Conservation (phyloP, 2,113 vertebrate genomes). For the Fregata magnificens region DNA sequence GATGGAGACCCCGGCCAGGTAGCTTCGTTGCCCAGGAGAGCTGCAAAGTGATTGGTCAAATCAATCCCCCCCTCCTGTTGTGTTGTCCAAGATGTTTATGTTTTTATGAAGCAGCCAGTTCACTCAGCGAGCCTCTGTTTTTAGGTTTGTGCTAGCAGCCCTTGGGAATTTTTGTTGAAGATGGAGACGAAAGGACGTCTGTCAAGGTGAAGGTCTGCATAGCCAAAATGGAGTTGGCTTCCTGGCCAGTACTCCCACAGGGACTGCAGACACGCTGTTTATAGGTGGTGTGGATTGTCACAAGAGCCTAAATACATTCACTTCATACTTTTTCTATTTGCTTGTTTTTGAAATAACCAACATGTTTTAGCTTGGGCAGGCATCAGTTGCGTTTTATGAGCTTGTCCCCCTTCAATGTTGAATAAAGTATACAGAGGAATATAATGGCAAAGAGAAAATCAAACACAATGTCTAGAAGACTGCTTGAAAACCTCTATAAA, state of each 20-base stretch:
- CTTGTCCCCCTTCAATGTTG: background rate
- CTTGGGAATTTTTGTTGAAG: background rate
- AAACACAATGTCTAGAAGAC: background rate
- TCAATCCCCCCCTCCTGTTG: background rate
- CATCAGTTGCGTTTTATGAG: background rate
- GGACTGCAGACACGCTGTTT: background rate
- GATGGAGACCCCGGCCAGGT: background rate
- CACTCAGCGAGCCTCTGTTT: background rate
- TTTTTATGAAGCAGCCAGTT: background rate
- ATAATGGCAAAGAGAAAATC: background rate
- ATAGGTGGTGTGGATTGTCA: background rate
- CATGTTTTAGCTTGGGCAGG: background rate
- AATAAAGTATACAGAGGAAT: background rate
- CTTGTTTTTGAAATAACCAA: background rate
- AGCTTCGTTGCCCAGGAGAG: background rate
- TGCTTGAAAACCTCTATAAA: background rate
- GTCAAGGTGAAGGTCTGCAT: background rate
- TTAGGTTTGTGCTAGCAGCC: background rate
- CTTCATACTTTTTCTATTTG: background rate
- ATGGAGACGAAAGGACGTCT: background rate
- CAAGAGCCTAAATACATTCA: background rate
- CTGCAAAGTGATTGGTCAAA: background rate
- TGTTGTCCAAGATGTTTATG: background rate
- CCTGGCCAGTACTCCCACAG: background rate
- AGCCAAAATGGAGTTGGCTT: background rate